These are phyloP conservation scores for Eilema sororculum DNA, from an alignment of 2,888 invertebrate species.

Conservation along the genomic window DNA sequence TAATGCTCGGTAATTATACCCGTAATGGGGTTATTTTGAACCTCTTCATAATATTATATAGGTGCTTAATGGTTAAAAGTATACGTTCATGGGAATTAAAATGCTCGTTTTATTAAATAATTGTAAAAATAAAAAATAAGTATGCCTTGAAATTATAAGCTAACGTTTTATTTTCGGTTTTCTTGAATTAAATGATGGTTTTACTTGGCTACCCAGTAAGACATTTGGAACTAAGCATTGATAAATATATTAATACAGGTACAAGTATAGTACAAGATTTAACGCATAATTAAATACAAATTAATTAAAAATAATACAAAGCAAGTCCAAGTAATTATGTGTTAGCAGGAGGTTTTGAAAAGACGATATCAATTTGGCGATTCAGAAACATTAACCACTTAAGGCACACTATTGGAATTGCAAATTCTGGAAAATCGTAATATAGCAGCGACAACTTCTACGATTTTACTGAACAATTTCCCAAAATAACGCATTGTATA, in stretches of 20 bases:
- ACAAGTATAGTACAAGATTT: not conserved
- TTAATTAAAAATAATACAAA: not conserved
- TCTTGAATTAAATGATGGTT: not conserved
- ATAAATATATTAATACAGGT: not conserved
- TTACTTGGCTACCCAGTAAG: slow-evolving; percentile 6
- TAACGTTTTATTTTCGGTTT: not conserved
- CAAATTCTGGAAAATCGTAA: not conserved
- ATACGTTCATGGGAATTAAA: slow-evolving; percentile 38
- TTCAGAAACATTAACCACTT: not conserved
- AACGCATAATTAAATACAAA: not conserved
- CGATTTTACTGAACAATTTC: not conserved
- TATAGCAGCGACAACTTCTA: not conserved
- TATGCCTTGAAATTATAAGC: not conserved
- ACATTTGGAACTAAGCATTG: not conserved
- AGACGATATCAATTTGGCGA: not conserved
- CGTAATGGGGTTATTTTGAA: slow-evolving; percentile 26
- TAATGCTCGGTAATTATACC: slow-evolving; percentile 32
- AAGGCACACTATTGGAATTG: not conserved
- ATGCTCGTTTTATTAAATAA: slow-evolving; percentile 1
- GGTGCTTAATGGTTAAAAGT: slow-evolving; percentile 21
- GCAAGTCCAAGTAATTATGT: not conserved
- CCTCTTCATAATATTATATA: slow-evolving; percentile 17
- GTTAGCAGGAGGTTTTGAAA: not conserved
- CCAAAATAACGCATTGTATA: not conserved
- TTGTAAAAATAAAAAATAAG: not conserved